Base-by-base conservation (phyloP, 2,797 vertebrate species). In the Rhadinocentrus ornatus region DNA sequence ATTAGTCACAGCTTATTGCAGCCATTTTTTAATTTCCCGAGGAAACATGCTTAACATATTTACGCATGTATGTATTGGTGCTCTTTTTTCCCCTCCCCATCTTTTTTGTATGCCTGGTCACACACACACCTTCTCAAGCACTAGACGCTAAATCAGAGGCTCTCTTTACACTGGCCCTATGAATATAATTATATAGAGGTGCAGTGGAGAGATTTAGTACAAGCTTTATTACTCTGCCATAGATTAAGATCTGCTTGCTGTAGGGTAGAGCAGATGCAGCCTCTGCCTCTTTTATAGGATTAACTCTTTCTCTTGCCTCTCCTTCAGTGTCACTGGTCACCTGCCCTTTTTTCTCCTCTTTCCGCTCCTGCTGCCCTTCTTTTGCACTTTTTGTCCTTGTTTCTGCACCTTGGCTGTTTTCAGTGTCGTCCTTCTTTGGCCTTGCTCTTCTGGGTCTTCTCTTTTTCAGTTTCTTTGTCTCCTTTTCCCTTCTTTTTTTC, bases 201-300 rank as follows among this genome's bases (percentile, higher is more conserved):
- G 85, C 75, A 78, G 86, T 50, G 71, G 83, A 57, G 83, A 92
- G 91, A 89, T 93, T 93, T 90, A 91, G 84, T 89, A 62, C 34
- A n/a, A 68, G 86, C 75, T 91, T 93, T 89, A 91, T 91, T 88
- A 86, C 87, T 83, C 73, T 70, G 82, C 86, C 73, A 68, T 82
- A 92, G 90, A 93, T 92, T 91, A 86, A 88, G 90, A 92, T 92
- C 89, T 92, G 71, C 83, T 87, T 87, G 89, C 86, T 89, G 72
- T 90, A 87, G 89, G 89, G 87, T 88, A 76, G 86, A 89, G 86
- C 81, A 91, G 88, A 91, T 85, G 83, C 86, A 84, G 78, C 69
- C 79, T 60, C 71, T 66, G 71, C 81, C 80, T 84, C 70, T 81
- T 87, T 83, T 81, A 81, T 70, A 71, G 75, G 76, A 81, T 77